Percentiles rank a stretch among this genome's conserved stretches.
Conservation (phyloP, 2,797 vertebrate species). For the Hypotaenidia okinawae region DNA sequence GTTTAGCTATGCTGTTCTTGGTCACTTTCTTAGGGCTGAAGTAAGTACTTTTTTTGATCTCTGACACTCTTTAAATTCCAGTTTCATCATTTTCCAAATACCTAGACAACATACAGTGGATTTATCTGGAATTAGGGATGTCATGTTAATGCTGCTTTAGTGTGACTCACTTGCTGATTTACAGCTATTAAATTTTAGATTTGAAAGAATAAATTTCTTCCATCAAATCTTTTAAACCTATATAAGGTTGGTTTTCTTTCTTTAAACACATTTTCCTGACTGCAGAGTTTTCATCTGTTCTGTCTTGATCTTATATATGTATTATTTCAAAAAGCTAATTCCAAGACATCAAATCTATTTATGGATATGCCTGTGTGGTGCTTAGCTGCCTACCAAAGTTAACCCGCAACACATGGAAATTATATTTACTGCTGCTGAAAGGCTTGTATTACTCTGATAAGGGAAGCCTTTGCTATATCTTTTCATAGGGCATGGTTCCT, state of each 20-base stretch:
- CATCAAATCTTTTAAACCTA: not conserved
- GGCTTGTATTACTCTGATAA: constrained; percentile 3
- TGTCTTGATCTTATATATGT: not conserved
- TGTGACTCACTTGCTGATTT: not conserved
- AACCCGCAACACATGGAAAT: not conserved
- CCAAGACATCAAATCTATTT: not conserved
- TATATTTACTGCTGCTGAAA: not conserved
- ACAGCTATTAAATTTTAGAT: not conserved
- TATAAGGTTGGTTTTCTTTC: not conserved
- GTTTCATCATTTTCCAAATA: not conserved
- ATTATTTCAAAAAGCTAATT: not conserved
- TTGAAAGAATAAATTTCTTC: not conserved
- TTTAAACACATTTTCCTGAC: not conserved
- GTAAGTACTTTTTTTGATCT: not conserved
- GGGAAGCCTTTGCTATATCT: not conserved
- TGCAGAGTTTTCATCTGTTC: not conserved
- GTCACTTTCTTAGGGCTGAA: not conserved
- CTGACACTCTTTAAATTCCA: not conserved
- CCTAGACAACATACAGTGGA: not conserved
- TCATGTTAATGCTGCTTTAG: not conserved
- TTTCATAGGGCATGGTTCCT: not conserved
- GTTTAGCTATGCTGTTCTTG: not conserved
- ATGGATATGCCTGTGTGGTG: not conserved
- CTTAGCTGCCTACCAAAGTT: not conserved
- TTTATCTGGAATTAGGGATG: not conserved